These are phyloP conservation scores for Luperina testacea DNA, from an alignment of 2,888 invertebrate species.

Conservation along the genomic window DNA sequence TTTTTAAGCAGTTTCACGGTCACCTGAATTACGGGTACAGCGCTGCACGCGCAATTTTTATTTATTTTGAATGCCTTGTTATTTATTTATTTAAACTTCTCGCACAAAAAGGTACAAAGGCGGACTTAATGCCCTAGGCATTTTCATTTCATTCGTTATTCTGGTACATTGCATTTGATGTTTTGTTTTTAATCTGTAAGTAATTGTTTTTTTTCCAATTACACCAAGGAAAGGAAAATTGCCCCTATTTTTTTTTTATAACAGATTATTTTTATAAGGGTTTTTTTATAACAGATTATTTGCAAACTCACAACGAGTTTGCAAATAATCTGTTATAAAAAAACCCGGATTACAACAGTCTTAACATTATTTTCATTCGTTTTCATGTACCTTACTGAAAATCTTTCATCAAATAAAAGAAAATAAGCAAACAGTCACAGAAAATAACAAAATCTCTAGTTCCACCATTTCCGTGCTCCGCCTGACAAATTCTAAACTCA, in stretches of 20 bases:
- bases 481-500: slow-evolving; percentile 69
- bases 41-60: neutral
- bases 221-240: neutral
- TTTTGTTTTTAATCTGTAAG: neutral
- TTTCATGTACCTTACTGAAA: neutral
- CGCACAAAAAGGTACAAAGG: no score
- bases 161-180: neutral
- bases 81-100: no score
- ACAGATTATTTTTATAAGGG: no score
- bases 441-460: slow-evolving; percentile 22
- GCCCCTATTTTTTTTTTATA: no score
- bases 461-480: slow-evolving; percentile 36
- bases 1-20: neutral
- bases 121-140: no score
- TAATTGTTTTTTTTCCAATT: neutral
- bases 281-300: no score
- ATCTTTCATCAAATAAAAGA: neutral
- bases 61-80: neutral
- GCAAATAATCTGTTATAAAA: neutral
- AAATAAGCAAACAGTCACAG: slow-evolving; percentile 12
- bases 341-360: neutral
- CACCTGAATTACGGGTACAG: neutral
- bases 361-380: neutral
- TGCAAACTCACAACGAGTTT: no score
- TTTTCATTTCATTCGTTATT: no score